phyloP scores from a whole-genome alignment of 2,113 vertebrate species.

The Vulpes vulpes region DNA sequence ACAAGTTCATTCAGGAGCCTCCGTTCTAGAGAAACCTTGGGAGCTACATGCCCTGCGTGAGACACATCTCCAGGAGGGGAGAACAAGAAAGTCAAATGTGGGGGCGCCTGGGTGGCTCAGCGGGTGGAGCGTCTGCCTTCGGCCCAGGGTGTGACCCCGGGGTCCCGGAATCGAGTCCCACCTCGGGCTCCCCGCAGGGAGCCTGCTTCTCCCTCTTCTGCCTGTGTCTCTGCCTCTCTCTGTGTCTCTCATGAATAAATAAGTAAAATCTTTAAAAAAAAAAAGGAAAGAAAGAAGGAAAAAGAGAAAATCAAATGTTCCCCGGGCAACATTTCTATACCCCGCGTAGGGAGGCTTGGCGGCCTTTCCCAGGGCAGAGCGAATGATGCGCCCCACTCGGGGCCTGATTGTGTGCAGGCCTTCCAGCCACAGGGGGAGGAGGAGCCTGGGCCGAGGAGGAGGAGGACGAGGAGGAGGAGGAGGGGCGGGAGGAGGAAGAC shows the following conservation, averaged over 20 bases:
- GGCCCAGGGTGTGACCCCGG: no score
- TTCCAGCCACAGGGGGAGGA: constrained; percentile 79
- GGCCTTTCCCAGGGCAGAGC: constrained; percentile 69
- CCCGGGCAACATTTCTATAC: constrained; percentile 20
- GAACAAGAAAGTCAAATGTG: constrained; percentile 57
- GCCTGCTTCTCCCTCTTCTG: no score
- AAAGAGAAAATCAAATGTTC: constrained; percentile 56
- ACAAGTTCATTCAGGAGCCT: constrained; percentile 66
- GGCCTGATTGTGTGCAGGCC: constrained; percentile 49
- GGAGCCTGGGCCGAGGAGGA: constrained; percentile 12
- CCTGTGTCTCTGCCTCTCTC: no score
- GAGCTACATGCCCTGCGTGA: constrained; percentile 55
- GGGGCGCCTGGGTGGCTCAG: no score
- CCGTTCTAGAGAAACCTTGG: background rate
- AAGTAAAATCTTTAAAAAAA: no score
- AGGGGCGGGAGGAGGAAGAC: constrained; percentile 28
- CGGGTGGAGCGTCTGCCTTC: no score
- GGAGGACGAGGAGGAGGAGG: background rate
- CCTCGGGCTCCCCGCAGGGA: no score
- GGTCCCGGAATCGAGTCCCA: no score
- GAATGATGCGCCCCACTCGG: constrained; percentile 37
- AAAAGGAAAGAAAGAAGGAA: no score
- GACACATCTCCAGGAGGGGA: constrained; percentile 52
- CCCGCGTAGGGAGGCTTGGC: background rate
- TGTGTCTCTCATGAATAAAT: no score